phyloP scores from a whole-genome alignment of 2,888 invertebrate genomes.

The Nowickia ferox region DNA sequence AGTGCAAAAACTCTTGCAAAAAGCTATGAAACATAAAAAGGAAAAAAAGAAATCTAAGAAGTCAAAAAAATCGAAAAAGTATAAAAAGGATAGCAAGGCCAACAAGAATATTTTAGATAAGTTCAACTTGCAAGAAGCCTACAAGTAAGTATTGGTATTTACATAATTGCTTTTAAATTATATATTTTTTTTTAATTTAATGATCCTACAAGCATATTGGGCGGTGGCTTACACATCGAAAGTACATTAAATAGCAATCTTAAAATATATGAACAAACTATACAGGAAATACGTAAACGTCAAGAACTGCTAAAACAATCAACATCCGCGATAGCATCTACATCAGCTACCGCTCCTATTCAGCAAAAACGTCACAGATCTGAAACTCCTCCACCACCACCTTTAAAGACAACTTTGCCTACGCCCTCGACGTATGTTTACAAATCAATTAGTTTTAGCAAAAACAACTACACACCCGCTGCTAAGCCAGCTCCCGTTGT shows the following conservation, averaged over 20 bases:
- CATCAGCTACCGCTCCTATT: conserved; percentile 28
- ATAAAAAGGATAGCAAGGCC: conserved; percentile 76
- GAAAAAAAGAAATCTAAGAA: conserved; percentile 87
- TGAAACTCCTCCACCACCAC: conserved; percentile 76
- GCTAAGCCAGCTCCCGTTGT: conserved; percentile 48
- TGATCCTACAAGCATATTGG: conserved; percentile 35
- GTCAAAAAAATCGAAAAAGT: conserved; percentile 84
- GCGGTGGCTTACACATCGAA: conserved; percentile 82
- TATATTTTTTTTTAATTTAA: neutral
- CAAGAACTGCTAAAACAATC: conserved; percentile 70
- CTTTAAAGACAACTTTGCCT: conserved; percentile 55
- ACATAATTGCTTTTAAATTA: neutral
- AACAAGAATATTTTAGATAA: conserved; percentile 86
- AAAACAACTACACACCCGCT: conserved; percentile 38
- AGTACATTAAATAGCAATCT: conserved; percentile 77
- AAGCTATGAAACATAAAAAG: conserved; percentile 88
- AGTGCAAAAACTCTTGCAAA: conserved; percentile 93
- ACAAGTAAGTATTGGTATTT: conserved; percentile 84
- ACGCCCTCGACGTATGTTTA: conserved; percentile 62
- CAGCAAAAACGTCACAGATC: conserved; percentile 65
- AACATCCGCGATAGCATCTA: conserved; percentile 43
- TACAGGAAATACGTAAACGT: conserved; percentile 79
- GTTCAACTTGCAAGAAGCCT: conserved; percentile 87
- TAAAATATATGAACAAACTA: conserved; percentile 77
- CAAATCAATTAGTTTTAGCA: conserved; percentile 59